Percentiles rank a stretch among this genome's conserved stretches.
Evolutionary conservation across 2,888 invertebrate genomes (phyloP).

Genomic region (Apodemia mormo): DNA sequence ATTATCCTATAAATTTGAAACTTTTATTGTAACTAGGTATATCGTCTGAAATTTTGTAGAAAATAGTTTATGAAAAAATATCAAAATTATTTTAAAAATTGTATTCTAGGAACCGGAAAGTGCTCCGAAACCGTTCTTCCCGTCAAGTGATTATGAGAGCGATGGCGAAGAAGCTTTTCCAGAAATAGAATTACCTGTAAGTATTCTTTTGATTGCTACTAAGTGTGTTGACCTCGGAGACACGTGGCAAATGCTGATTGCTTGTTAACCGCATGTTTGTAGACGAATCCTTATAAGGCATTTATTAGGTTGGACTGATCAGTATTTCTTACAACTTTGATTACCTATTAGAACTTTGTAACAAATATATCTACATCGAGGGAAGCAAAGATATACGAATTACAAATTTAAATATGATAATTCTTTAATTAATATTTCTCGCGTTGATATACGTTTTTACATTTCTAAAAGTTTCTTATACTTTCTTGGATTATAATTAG

Average conservation of each 20-base stretch:
- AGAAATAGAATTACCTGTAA: slow-evolving; percentile 71
- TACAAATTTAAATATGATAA: no score
- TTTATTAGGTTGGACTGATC: neutral
- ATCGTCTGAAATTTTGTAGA: no score
- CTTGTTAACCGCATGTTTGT: neutral
- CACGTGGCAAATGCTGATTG: slow-evolving; percentile 17
- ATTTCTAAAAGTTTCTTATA: no score
- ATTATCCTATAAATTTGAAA: no score
- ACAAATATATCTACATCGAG: neutral
- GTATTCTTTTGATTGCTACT: slow-evolving; percentile 43
- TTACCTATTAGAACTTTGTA: neutral
- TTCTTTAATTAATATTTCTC: no score
- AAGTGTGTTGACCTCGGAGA: slow-evolving; percentile 24
- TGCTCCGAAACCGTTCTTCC: slow-evolving; percentile 55
- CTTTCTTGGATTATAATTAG: no score
- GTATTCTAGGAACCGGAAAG: slow-evolving; percentile 61
- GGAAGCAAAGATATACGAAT: no score
- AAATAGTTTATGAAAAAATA: neutral
- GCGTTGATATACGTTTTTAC: no score
- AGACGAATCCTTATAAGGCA: slow-evolving; percentile 22
- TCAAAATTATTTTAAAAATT: neutral
- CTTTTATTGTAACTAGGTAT: no score
- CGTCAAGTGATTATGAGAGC: slow-evolving; percentile 71
- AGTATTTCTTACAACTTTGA: neutral
- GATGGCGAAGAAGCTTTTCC: slow-evolving; percentile 75